Percentiles rank a stretch among this genome's conserved stretches.
Conservation (phyloP, 2,797 vertebrate species). For the Myiothlypis chrysogaster region DNA sequence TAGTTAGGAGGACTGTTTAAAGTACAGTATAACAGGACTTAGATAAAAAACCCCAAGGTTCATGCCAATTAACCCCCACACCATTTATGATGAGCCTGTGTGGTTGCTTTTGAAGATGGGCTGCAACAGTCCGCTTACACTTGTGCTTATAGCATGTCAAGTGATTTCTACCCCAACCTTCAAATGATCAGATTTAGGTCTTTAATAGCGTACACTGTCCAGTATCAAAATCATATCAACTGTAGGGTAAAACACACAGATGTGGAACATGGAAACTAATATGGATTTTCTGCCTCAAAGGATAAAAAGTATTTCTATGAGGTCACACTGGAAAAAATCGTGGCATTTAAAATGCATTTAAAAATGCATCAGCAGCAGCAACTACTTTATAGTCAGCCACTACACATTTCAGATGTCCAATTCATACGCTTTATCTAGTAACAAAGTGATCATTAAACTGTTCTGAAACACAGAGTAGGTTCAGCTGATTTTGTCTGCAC, state of each 20-base stretch:
- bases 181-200: conserved; percentile 56
- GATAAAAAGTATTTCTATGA: conserved; percentile 64
- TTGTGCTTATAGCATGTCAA: conserved; percentile 44
- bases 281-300: conserved; percentile 46
- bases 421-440: conserved; percentile 52
- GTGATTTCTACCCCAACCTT: conserved; percentile 51
- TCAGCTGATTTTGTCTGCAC: conserved; percentile 41
- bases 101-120: conserved; percentile 61
- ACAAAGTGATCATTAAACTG: conserved; percentile 72
- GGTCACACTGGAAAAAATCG: conserved; percentile 59
- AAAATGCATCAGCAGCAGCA: conserved; percentile 67
- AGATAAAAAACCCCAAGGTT: conserved; percentile 39
- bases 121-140: conserved; percentile 46
- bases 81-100: conserved; percentile 21
- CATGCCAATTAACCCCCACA: conserved; percentile 66
- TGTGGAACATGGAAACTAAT: conserved; percentile 39
- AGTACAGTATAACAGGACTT: conserved; percentile 62
- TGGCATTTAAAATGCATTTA: conserved; percentile 63
- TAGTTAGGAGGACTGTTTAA: conserved; percentile 74
- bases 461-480: conserved; percentile 70
- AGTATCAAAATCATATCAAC: conserved; percentile 49
- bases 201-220: conserved; percentile 45
- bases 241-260: conserved; percentile 47
- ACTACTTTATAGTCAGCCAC: conserved; percentile 62
- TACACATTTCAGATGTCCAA: conserved; percentile 57